A percentile compares a stretch with the other conserved stretches of the same genome.
These are phyloP conservation scores for Alviniconcha marisindica DNA, from an alignment of 1,140 invertebrate species.

Conservation along the genomic window DNA sequence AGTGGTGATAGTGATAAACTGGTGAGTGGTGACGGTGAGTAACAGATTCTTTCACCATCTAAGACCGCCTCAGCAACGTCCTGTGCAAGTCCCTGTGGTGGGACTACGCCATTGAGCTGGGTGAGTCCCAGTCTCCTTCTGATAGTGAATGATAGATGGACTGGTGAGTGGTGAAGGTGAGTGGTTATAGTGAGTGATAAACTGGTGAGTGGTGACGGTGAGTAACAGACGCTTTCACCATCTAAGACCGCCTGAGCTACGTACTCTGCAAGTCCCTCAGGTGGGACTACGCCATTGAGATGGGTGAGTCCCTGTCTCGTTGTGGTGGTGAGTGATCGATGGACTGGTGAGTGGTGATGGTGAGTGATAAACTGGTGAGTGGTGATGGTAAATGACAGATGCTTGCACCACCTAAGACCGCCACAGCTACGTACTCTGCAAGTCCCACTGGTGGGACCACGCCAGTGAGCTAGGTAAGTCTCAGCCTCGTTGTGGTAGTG, in stretches of 20 bases:
- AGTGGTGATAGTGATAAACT: too few relatives aligned
- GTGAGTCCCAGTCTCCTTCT: conserved; percentile 72
- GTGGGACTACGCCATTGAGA: conserved; percentile 93
- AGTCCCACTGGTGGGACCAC: conserved; percentile 91
- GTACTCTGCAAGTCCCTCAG: conserved; percentile 85
- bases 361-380: too few relatives aligned
- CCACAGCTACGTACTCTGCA: conserved; percentile 82
- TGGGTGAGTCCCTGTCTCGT: conserved; percentile 75
- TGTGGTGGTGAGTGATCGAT: too few relatives aligned
- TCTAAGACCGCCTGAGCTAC: conserved; percentile 77
- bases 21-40: too few relatives aligned
- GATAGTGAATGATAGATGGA: too few relatives aligned
- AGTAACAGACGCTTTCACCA: too few relatives aligned
- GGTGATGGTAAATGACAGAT: too few relatives aligned
- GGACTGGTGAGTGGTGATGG: too few relatives aligned
- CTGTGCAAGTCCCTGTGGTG: conserved; percentile 89
- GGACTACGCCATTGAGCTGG: conserved; percentile 90
- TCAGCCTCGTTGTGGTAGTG: conserved; percentile 42
- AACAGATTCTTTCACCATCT: too few relatives aligned
- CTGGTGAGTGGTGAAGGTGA: too few relatives aligned
- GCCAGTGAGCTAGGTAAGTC: conserved; percentile 85
- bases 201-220: too few relatives aligned
- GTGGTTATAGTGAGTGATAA: too few relatives aligned
- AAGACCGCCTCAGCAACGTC: conserved; percentile 78
- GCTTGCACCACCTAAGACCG: conserved; percentile 65